Evolutionary conservation across 37 sponge, comb jelly and placozoan species (phyloP), one percentile per base, ranked within the genome.

Genomic region (Cliona cf. orientalis): DNA sequence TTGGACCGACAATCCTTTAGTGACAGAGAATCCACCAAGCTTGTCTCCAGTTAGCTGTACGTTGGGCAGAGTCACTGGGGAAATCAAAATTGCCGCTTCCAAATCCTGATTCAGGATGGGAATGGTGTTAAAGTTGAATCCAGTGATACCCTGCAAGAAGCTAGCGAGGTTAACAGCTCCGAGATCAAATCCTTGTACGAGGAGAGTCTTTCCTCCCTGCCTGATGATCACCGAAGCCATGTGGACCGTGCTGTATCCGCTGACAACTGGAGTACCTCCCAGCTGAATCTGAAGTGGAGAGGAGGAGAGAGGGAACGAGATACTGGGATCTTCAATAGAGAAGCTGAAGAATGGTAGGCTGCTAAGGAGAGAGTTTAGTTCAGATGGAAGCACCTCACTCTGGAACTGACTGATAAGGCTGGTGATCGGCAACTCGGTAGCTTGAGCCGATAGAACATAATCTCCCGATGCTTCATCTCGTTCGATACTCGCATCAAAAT

Each of bases 161-260:
- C 46, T 46, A 1, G 76, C 76, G 4, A 76, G 3, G 11, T 55
- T 34, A 60, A 76, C 32, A 7, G 49, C 37, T 17, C 62, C 41
- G 21, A 76, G 19, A 37, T 76, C 76, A 59, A 76, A 59, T 35
- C 37, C 76, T 40, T 46, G 41, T 14, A 79, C 39, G 12, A 63
- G 65, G 7, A 9, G 12, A 7, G 25, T 63, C 12, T 63, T 21
- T n/a, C 25, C 25, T 17, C 25, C 25, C 25, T 63, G 12, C 25
- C 25, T 22, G 32, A 63, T 63, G 6, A 63, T 63, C 12, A 21
- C 25, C 7, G 25, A 22, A 26, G 31, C 32, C 25, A 21, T 63
- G 65, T 9, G 65, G 65, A 9, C 65, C 22, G 25, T 63, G 31
- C 22, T 63, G 65, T 63, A 63, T 26, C 65, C 65, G 9, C n/a